Evolutionary conservation across 2,113 vertebrate genomes (phyloP), one percentile per base, ranked within the genome.

Genomic region (Lophius piscatorius): DNA sequence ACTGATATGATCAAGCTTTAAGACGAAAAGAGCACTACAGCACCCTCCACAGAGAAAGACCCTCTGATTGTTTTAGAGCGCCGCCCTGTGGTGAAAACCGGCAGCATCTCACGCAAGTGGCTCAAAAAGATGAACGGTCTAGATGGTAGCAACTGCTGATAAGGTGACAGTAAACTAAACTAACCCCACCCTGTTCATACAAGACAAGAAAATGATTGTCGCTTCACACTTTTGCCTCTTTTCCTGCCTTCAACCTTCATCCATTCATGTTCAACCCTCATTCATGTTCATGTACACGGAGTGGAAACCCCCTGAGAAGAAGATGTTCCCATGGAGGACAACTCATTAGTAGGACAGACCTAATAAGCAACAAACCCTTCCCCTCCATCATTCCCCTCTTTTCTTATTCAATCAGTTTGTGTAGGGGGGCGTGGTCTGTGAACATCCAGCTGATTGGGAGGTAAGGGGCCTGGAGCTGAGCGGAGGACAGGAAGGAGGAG

Each of bases 281-380:
- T n/a, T n/a, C n/a, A n/a, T n/a, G n/a, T n/a, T n/a, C 58, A 55
- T 41, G 59, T 24, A n/a, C n/a, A n/a, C n/a, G 13, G 63, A 29
- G 74, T 47, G 26, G 33, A 54, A 67, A 78, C 14, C 0, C 34
- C 45, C 54, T 10, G 2, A 66, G 66, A 70, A 61, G 61, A 57
- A 58, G 42, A 55, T 2, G 81, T 88, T 88, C 60, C 76, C 78
- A 85, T 89, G 82, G 73, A 86, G 54, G 54, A 69, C 58, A 62
- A 70, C 70, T 85, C 82, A 82, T 85, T 84, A 89, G 67, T 17
- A 26, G 44, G 54, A 58, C 22, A 66, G 77, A 84, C 80, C 82
- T 71, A 81, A 56, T 80, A 77, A 80, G 72, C 57, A 70, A 78
- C 83, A 85, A 83, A 74, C 34, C 23, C 47, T 48, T 38, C 14